Evolutionary conservation across 2,797 vertebrate species (phyloP).

Genomic region (Streptopelia turtur): DNA sequence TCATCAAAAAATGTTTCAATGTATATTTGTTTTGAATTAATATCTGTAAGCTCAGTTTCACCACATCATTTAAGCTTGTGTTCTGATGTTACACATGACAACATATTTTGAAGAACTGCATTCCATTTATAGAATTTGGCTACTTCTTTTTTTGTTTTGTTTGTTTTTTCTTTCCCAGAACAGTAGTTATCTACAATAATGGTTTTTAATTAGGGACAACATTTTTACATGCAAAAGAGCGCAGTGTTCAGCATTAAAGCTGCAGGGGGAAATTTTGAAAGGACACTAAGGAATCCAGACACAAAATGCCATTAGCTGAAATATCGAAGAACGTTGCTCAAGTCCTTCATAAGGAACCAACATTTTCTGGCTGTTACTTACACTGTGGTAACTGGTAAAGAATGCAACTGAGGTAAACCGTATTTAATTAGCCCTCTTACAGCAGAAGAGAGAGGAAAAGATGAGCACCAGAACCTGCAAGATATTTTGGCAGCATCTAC

Average conservation of each 20-base stretch:
- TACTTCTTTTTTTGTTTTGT: background rate
- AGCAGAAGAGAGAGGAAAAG: background rate
- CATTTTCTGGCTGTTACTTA: background rate
- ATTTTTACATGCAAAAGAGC: background rate
- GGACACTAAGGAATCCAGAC: background rate
- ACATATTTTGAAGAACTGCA: background rate
- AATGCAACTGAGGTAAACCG: background rate
- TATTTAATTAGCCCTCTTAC: background rate
- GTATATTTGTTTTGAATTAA: background rate
- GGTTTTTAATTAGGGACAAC: background rate
- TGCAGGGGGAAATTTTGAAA: background rate
- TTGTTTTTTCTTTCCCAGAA: background rate
- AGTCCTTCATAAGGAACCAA: background rate
- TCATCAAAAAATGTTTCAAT: background rate
- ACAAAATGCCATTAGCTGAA: background rate
- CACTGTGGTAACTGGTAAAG: background rate
- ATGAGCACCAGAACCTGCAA: background rate
- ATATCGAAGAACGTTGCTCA: background rate
- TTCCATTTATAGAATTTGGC: background rate
- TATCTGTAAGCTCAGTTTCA: background rate
- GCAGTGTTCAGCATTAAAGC: background rate
- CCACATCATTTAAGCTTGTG: background rate
- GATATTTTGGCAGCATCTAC: background rate
- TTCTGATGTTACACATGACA: background rate
- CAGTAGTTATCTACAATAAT: background rate